Evolutionary conservation across 2,888 invertebrate species (phyloP), one percentile per base, ranked within the genome.

Genomic region (Peribatodes rhomboidaria): DNA sequence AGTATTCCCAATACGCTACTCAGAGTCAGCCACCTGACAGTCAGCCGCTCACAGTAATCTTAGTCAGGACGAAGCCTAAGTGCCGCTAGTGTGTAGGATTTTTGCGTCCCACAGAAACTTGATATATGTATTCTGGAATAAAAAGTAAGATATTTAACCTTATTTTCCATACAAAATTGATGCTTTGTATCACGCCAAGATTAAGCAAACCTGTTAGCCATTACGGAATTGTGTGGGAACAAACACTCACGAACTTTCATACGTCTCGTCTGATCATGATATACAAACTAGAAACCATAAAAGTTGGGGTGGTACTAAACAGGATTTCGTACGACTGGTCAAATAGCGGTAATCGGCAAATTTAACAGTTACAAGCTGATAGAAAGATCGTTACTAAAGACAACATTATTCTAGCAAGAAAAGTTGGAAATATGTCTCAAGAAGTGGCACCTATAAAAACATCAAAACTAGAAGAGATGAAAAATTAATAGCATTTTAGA

Each of bases 341-440:
- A 41, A 57, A 41, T 57, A 57, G 53, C 62, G 62, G 62, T 63
- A 63, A 55, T 55, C 44, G 33, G 18, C 55, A 18, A 33, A 46
- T 37, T 37, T 44, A 31, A 57, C 62, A 31, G 57, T 46, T 46
- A 33, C 44, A 47, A 46, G 31, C 47, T 33, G 27, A 37, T 57
- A 47, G 10, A 39, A 49, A 7, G 18, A 41, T n/a, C 16, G 8
- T 31, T 16, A 14, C 11, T 27, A 31, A 1, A 52, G 44, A 49
- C 27, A 50, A 37, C 50, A 20, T 35, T 18, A 35, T 50, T 20
- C 20, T 20, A 7, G 14, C 11, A 35, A 13, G 20, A 20, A 31
- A 31, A 22, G n/a, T 3, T 27, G 6, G 11, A 8, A 7, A 35
- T 11, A 9, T 35, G 1, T 8, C 3, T 9, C 10, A 35, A n/a